Evolutionary conservation across 2,113 vertebrate species (phyloP), one percentile per base, ranked within the genome.

Genomic region (Seriola aureovittata): DNA sequence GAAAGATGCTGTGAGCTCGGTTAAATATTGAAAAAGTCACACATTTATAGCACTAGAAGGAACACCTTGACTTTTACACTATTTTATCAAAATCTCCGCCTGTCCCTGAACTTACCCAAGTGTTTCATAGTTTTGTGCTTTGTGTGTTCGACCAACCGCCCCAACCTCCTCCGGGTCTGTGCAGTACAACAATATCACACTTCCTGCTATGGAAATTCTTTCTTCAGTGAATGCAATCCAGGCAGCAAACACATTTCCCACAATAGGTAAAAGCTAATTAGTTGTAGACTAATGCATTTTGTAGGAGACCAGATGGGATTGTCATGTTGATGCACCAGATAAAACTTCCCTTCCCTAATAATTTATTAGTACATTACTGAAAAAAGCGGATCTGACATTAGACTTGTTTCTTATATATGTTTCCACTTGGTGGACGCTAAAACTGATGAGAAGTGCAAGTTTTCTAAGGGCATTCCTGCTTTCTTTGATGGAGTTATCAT

Each of bases 401-500:
- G 40, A 44, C 11, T 10, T 71, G 29, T 23, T 7, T 2, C 21
- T 8, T 70, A 7, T 9, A n/a, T 2, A 17, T 38, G 36, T 62
- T 34, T 44, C 40, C 59, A 48, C 16, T 34, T 11, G 12, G 17
- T 14, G 14, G 17, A 13, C 4, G 0, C 8, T 44, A 9, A 21
- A 16, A 5, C 55, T 71, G 14, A 75, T 55, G 32, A 76, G 44
- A 54, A 75, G 52, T 60, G 79, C 29, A 66, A 16, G 52, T 11
- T 78, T 16, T 71, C 40, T 58, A 75, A 85, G 23, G 36, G 57
- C 32, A 10, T 7, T 6, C 2, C 81, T 62, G 57, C 52, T 69
- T 36, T 0, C 11, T 78, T 32, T 62, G 19, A 83, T 21, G 23
- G 25, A 44, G n/a, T 82, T 54, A 71, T 85, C 80, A 74, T 57